Base-by-base conservation (phyloP, 2,113 vertebrate species). In the Misgurnus mizolepis region DNA sequence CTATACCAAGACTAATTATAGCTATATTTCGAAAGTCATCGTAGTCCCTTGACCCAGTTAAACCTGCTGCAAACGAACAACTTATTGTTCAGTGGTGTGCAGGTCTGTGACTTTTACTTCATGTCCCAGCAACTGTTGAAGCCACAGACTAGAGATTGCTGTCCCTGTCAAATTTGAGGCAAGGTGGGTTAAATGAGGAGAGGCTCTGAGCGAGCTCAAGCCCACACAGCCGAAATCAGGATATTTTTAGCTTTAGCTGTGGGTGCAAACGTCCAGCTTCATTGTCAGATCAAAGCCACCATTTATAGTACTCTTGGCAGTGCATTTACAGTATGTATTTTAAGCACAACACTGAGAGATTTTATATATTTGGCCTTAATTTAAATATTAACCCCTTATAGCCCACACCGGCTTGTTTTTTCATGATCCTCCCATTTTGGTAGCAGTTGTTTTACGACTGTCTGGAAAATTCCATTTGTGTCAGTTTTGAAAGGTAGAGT, bases 281-380 rank as follows among this genome's bases (percentile, higher is more conserved):
- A 7, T 71, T 76, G 61, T 80, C 62, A 55, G 70, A 71, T 80
- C 68, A 80, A 79, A 70, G 56, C 67, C 55, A 45, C 67, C 22
- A 64, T 43, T 76, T n/a, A 5, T 64, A 27, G 49, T 14, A 77
- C 49, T 18, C 40, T 62, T 75, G 60, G 61, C 61, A 53, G 62
- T 6, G 47, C 41, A 50, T 39, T 45, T 34, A 34, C 27, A 34
- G 27, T 61, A 22, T 76, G 49, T 76, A 66, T 76, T 96, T 95
- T 95, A 96, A 96, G 95, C 95, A 94, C 96, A 95, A 96, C 95
- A 95, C 96, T 95, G 95, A 97, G 95, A 96, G 94, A 95, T 94
- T 95, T 94, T 96, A 45, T 74, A 61, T 74, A 45, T 74, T 61
- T 61, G 14, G 43, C 45, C 22, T 50, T 39, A 12, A 12, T 76